A percentile compares a stretch with the other conserved stretches of the same genome.
Evolutionary conservation across 2,797 vertebrate species (phyloP).

Genomic region (Lates japonicus): DNA sequence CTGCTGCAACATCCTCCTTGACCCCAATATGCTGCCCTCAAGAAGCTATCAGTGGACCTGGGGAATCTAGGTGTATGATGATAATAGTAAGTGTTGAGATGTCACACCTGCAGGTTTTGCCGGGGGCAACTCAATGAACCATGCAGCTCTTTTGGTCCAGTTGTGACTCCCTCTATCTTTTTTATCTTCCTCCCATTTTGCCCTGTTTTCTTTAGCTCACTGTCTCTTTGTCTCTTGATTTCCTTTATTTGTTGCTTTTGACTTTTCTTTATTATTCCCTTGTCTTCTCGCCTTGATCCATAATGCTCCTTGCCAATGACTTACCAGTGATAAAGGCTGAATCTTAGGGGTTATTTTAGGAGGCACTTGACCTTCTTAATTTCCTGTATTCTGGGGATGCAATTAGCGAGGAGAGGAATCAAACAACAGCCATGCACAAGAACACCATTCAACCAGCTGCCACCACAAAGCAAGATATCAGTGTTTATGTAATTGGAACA

Average conservation of each 20-base stretch:
- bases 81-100: slow-evolving; percentile 54
- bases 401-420: slow-evolving; percentile 51
- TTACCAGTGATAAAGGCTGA: slow-evolving; percentile 7
- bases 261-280: neutral
- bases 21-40: slow-evolving; percentile 59
- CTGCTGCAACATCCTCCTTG: slow-evolving; percentile 53
- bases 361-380: slow-evolving; percentile 63
- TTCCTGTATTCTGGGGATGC: slow-evolving; percentile 52
- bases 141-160: slow-evolving; percentile 16
- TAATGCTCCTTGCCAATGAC: neutral
- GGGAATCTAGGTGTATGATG: slow-evolving; percentile 39
- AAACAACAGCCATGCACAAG: slow-evolving; percentile 48
- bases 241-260: neutral
- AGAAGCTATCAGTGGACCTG: slow-evolving; percentile 53
- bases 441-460: slow-evolving; percentile 59
- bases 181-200: slow-evolving; percentile 12
- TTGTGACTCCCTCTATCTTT: slow-evolving; percentile 28
- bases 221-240: neutral
- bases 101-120: slow-evolving; percentile 57
- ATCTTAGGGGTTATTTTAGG: slow-evolving; percentile 50
- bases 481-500: slow-evolving; percentile 69
- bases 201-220: neutral
- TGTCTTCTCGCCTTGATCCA: neutral
- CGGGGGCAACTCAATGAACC: slow-evolving; percentile 26
- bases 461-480: slow-evolving; percentile 61